Conservation (phyloP, 2,888 invertebrate genomes). For the Sminthurides aquaticus region DNA sequence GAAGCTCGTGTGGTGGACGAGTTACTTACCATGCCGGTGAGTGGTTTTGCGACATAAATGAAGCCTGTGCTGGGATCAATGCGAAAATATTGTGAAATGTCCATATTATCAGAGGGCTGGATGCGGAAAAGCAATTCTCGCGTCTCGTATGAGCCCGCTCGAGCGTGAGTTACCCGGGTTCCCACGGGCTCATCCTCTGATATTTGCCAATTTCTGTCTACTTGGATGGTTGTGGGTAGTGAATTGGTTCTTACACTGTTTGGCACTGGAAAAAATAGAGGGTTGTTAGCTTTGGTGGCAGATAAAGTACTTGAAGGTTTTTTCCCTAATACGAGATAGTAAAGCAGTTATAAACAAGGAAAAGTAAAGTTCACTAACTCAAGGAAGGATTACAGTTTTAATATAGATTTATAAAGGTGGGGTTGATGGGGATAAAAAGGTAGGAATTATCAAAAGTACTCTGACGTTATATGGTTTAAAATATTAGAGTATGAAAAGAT, state of each 20-base stretch:
- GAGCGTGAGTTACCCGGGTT: slow-evolving; percentile 51
- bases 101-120: slow-evolving; percentile 23
- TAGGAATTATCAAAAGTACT: no score
- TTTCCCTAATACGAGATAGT: no score
- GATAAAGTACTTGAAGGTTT: no score
- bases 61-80: slow-evolving; percentile 69
- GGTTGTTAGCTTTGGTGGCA: no score
- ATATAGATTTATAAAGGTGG: no score
- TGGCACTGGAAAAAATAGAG: slow-evolving; percentile 17
- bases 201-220: slow-evolving; percentile 69
- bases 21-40: slow-evolving; percentile 63
- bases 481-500: no score
- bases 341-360: no score
- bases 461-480: no score
- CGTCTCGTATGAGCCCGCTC: slow-evolving; percentile 3
- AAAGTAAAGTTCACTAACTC: no score
- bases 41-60: slow-evolving; percentile 69
- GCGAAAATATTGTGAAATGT: slow-evolving; percentile 51
- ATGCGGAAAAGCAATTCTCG: slow-evolving; percentile 16
- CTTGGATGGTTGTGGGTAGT: slow-evolving; percentile 55
- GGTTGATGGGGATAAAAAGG: no score
- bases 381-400: no score
- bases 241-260: slow-evolving; percentile 8
- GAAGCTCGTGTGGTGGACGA: no score
- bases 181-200: slow-evolving; percentile 65